phyloP scores from a whole-genome alignment of 2,797 vertebrate genomes.

The Liparis tanakae region DNA sequence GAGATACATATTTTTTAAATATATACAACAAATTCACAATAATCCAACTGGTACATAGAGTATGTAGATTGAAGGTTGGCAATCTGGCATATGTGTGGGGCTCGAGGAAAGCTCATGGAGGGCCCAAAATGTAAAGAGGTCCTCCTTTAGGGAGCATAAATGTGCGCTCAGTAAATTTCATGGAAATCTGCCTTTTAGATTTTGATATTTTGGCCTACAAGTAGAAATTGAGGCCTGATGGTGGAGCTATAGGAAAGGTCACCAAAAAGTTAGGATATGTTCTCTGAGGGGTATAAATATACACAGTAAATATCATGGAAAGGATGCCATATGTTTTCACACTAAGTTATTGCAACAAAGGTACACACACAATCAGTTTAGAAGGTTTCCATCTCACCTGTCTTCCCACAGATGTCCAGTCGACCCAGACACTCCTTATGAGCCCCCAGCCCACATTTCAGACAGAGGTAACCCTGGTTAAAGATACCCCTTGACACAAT shows the following conservation, averaged over 20 bases:
- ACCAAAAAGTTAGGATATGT: neutral
- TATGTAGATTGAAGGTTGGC: neutral
- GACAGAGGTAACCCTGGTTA: slow-evolving; percentile 94
- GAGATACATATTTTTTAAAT: neutral
- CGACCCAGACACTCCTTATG: slow-evolving; percentile 95
- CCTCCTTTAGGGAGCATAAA: slow-evolving; percentile 2
- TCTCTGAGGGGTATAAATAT: neutral
- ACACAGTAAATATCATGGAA: slow-evolving; percentile 4
- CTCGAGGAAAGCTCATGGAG: neutral
- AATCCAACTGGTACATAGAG: slow-evolving; percentile 1
- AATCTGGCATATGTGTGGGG: neutral
- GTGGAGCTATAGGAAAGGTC: slow-evolving; percentile 35
- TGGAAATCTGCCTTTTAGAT: slow-evolving; percentile 50
- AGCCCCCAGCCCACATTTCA: slow-evolving; percentile 90
- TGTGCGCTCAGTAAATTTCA: slow-evolving; percentile 35
- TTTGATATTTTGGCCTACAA: slow-evolving; percentile 38
- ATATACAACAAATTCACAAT: neutral
- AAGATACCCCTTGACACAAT: slow-evolving; percentile 90
- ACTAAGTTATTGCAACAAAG: neutral
- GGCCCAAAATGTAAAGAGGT: slow-evolving; percentile 7
- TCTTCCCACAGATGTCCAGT: slow-evolving; percentile 85
- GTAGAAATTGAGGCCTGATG: slow-evolving; percentile 16
- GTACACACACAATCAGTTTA: neutral
- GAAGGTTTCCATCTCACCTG: slow-evolving; percentile 62
- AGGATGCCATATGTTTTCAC: neutral